Conservation (phyloP, 2,888 invertebrate species). For the Exocentrus adspersus region DNA sequence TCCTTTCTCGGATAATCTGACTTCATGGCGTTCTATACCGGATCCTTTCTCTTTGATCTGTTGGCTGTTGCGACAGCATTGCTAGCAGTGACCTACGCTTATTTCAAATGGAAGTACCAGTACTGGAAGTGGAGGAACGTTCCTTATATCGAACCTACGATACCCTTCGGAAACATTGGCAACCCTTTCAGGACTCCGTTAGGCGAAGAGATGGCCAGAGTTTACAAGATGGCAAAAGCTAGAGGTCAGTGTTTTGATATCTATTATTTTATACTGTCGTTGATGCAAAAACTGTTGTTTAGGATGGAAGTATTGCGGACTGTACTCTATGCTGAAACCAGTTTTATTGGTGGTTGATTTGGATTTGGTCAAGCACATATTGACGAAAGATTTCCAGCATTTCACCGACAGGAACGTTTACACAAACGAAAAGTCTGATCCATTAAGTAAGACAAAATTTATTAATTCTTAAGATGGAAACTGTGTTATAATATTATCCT, state of each 20-base stretch:
- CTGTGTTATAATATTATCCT: not conserved
- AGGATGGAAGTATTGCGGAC: slow-evolving; percentile 2
- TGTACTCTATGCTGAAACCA: not conserved
- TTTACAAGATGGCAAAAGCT: not conserved
- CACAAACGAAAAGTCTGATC: slow-evolving; percentile 67
- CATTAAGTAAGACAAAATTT: slow-evolving; percentile 60
- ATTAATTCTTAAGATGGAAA: too few relatives aligned
- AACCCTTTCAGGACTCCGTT: not conserved
- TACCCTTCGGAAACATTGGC: slow-evolving; percentile 30
- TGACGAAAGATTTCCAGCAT: slow-evolving; percentile 69
- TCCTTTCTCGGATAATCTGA: too few relatives aligned
- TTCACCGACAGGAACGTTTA: slow-evolving; percentile 71
- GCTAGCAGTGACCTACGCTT: not conserved
- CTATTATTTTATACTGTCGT: too few relatives aligned
- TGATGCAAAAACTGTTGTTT: too few relatives aligned
- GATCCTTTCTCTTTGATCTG: too few relatives aligned
- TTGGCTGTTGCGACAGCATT: too few relatives aligned
- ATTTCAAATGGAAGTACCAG: slow-evolving; percentile 26
- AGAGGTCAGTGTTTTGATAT: too few relatives aligned
- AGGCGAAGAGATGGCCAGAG: not conserved
- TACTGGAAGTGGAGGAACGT: slow-evolving; percentile 28
- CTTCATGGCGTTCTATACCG: too few relatives aligned
- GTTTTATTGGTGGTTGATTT: slow-evolving; percentile 31
- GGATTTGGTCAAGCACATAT: slow-evolving; percentile 58
- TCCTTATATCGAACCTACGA: slow-evolving; percentile 23